Base-by-base conservation (phyloP, 2,888 invertebrate species). In the Mechanitis messenoides region DNA sequence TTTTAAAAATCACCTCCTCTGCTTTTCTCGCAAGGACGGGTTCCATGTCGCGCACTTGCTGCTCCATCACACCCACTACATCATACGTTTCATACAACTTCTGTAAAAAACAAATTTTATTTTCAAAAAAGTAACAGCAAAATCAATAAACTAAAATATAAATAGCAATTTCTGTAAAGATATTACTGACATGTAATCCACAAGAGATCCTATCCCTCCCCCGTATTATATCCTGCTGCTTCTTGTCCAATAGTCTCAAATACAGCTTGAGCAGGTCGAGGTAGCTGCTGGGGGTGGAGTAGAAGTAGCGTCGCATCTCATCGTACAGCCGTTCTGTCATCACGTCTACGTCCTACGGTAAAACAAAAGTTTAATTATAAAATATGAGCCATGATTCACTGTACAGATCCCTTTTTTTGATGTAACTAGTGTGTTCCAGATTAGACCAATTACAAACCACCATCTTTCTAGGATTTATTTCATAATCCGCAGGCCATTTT, bases 241-340 rank as follows among this genome's bases (percentile, higher is more conserved):
- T 94, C 59, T 92, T 93, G 42, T 92, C 87, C 2, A 97, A 81
- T 78, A 96, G 92, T 11, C 82, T 81, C 58, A 93, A 87, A 77
- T 96, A 97, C 0, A 96, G 88, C 75, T 95, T 96, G 42, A 97
- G 90, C 45, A 97, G 85, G 76, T 97, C 96, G 67, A 97, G 87
- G 78, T 97, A 97, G 76, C 96, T 96, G 79, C 96, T 97, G 0
- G 97, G 97, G 0, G 97, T 97, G 2, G 96, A 96, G 80, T 97
- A 97, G 84, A 96, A 97, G 74, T 94, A 93, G 0, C 97, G 91
- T 68, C 95, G 92, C 93, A 96, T 93, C 88, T 97, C 97, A 53
- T 92, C 87, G 79, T 93, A 97, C 75, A 95, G 94, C 53, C 93
- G 87, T 20, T 92, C 92, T 0, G 97, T 95, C 92, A 94, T 95